Percentiles rank a stretch among this genome's conserved stretches.
Evolutionary conservation across 2,113 vertebrate genomes (phyloP).

Genomic region (Heteronetta atricapilla): DNA sequence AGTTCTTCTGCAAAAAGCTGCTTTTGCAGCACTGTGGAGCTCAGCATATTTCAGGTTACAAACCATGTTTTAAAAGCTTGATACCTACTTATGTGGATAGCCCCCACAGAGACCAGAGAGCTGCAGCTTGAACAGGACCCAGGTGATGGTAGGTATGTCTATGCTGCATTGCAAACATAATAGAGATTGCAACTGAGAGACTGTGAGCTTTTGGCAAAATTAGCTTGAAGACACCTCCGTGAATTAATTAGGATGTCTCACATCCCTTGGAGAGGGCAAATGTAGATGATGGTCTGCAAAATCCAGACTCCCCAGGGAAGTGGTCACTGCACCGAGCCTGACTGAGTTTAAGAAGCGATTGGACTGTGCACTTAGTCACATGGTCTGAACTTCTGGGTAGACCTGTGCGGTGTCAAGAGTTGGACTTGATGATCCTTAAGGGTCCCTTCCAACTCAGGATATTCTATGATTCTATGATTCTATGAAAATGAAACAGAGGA

Average conservation of each 20-base stretch:
- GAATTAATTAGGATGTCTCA: conserved; percentile 6
- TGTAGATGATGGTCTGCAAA: neutral
- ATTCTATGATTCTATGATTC: no score
- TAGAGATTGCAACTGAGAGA: neutral
- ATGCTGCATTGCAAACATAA: neutral
- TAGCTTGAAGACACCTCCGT: neutral
- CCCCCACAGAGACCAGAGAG: neutral
- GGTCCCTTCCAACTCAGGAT: no score
- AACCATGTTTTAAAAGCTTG: neutral
- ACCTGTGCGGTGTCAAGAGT: no score
- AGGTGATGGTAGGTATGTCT: neutral
- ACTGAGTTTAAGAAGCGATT: no score
- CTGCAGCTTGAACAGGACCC: neutral
- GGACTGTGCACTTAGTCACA: no score
- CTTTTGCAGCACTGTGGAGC: neutral
- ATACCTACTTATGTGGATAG: neutral
- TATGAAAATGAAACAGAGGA: neutral
- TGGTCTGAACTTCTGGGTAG: no score
- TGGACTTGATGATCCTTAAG: no score
- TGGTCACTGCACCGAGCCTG: no score
- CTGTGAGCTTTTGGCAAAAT: neutral
- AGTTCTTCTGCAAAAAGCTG: neutral
- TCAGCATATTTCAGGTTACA: neutral
- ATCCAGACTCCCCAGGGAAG: no score
- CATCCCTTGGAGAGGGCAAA: neutral